phyloP scores from a whole-genome alignment of 2,113 vertebrate genomes.

The Sprattus sprattus region DNA sequence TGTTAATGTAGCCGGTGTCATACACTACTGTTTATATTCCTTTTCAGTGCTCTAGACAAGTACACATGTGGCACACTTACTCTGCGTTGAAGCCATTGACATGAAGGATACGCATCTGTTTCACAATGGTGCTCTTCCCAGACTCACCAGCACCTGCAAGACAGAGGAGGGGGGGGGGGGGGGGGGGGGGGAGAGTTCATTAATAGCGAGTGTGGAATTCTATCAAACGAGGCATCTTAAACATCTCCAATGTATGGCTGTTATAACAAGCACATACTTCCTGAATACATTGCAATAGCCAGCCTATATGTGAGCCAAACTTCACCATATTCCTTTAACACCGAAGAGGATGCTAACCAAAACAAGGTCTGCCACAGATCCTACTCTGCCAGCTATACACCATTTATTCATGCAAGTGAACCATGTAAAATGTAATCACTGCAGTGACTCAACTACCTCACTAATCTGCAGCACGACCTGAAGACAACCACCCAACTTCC shows the following conservation, averaged over 20 bases:
- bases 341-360: not conserved
- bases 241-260: not conserved
- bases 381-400: not conserved
- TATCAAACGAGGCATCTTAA: not conserved
- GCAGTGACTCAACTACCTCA: too few species aligned
- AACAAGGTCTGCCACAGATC: not conserved
- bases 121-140: constrained; percentile 98
- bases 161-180: not conserved
- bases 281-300: not conserved
- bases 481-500: not conserved
- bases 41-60: not conserved
- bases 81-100: constrained; percentile 98
- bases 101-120: constrained; percentile 95
- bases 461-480: not conserved
- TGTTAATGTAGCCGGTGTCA: not conserved
- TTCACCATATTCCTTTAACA: not conserved
- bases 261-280: not conserved
- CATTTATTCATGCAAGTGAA: not conserved
- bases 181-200: not conserved
- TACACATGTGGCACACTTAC: constrained; percentile 73
- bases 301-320: not conserved
- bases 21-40: not conserved
- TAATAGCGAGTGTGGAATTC: not conserved
- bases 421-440: not conserved
- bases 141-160: constrained; percentile 92